phyloP scores from a whole-genome alignment of 2,888 invertebrate species.

The Bugulina stolonifera region DNA sequence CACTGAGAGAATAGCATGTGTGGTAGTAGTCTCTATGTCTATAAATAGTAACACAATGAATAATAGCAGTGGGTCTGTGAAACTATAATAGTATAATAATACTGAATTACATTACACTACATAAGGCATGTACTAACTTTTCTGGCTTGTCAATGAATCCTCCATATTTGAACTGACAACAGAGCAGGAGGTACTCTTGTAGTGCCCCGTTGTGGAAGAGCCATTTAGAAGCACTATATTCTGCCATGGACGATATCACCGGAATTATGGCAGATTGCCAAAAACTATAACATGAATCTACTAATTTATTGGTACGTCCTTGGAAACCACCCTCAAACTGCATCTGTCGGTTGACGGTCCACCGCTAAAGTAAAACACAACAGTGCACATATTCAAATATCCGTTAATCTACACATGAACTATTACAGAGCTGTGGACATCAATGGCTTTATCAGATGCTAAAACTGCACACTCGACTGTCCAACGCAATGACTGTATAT shows the following conservation, averaged over 20 bases:
- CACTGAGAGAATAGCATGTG: conserved; percentile 92
- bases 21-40: conserved; percentile 88
- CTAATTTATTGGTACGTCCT: conserved; percentile 94
- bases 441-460: too few species aligned
- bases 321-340: conserved; percentile 85
- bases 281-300: conserved; percentile 97
- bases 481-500: too few species aligned
- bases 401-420: too few species aligned
- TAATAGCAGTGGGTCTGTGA: not conserved
- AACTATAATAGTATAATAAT: too few species aligned
- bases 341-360: conserved; percentile 89
- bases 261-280: conserved; percentile 95
- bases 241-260: conserved; percentile 62
- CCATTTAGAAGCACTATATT: conserved; percentile 25
- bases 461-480: too few species aligned
- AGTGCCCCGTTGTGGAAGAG: conserved; percentile 56
- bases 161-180: conserved; percentile 77
- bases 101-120: too few species aligned
- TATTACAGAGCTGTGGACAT: too few species aligned
- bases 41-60: conserved; percentile 39
- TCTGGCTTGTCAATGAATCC: conserved; percentile 94
- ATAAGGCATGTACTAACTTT: conserved; percentile 62
- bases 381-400: too few species aligned
- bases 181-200: conserved; percentile 88
- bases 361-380: conserved; percentile 62